Evolutionary conservation across 2,888 invertebrate genomes (phyloP).

Genomic region (Calliphora vomitoria): DNA sequence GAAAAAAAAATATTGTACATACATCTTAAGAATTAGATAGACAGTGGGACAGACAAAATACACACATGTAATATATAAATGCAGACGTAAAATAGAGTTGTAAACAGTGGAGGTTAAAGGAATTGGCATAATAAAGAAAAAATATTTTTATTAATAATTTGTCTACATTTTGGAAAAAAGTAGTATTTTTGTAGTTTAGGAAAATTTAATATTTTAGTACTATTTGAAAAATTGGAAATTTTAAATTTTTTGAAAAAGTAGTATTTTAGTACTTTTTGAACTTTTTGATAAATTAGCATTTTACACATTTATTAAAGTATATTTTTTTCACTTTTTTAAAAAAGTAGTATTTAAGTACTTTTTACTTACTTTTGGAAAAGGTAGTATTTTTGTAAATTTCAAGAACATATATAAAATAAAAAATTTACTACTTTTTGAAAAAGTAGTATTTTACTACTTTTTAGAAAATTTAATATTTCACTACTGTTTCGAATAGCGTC

Average conservation of each 20-base stretch:
- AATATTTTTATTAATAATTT: neutral
- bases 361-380: no score
- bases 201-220: neutral
- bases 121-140: neutral
- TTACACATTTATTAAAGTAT: no score
- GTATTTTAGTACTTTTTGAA: neutral
- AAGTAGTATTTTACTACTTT: no score
- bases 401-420: no score
- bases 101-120: neutral
- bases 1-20: constrained; percentile 15
- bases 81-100: constrained; percentile 21
- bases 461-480: no score
- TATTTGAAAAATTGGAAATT: neutral
- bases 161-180: neutral
- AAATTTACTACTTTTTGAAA: no score
- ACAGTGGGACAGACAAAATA: constrained; percentile 15
- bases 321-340: no score
- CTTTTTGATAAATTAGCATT: no score
- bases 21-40: constrained; percentile 38
- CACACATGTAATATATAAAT: constrained; percentile 1
- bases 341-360: no score
- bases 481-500: no score
- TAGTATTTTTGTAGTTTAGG: no score
- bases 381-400: no score
- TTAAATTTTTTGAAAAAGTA: neutral